Conservation (phyloP, 2,888 invertebrate genomes). For the Acronicta alni region DNA sequence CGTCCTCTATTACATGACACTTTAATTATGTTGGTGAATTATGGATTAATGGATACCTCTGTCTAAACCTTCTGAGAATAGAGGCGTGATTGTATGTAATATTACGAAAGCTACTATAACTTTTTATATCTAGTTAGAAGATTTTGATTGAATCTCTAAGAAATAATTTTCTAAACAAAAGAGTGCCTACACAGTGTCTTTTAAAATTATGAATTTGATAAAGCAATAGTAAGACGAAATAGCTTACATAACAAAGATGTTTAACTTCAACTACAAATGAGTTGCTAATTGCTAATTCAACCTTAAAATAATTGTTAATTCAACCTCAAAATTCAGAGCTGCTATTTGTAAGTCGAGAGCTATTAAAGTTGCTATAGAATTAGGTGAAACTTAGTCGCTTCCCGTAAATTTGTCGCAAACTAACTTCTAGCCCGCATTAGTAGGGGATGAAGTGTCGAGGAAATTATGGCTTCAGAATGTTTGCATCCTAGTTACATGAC, state of each 20-base stretch:
- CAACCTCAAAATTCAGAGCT: constrained; percentile 12
- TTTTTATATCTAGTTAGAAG: too few species aligned
- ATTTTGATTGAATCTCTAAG: too few species aligned
- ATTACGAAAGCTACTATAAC: too few species aligned
- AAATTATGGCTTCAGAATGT: constrained; percentile 8
- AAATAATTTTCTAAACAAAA: too few species aligned
- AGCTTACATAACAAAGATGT: background rate
- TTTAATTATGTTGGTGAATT: too few species aligned
- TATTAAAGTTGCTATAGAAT: constrained; percentile 43
- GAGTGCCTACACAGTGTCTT: too few species aligned
- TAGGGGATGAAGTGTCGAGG: background rate
- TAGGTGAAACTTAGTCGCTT: constrained; percentile 27
- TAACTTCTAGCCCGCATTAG: constrained; percentile 12
- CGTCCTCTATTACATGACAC: too few species aligned
- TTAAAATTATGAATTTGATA: too few species aligned
- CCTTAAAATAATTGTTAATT: constrained; percentile 11
- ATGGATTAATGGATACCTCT: too few species aligned
- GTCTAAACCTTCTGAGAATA: too few species aligned
- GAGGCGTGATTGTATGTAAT: too few species aligned
- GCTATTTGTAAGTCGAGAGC: constrained; percentile 6
- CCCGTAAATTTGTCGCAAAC: constrained; percentile 31
- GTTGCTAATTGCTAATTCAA: constrained; percentile 10
- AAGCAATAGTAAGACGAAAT: background rate
- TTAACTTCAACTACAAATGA: constrained; percentile 9
- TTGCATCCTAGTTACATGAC: background rate